These are phyloP conservation scores for Physella acuta DNA, from an alignment of 1,140 invertebrate genomes.

Conservation along the genomic window DNA sequence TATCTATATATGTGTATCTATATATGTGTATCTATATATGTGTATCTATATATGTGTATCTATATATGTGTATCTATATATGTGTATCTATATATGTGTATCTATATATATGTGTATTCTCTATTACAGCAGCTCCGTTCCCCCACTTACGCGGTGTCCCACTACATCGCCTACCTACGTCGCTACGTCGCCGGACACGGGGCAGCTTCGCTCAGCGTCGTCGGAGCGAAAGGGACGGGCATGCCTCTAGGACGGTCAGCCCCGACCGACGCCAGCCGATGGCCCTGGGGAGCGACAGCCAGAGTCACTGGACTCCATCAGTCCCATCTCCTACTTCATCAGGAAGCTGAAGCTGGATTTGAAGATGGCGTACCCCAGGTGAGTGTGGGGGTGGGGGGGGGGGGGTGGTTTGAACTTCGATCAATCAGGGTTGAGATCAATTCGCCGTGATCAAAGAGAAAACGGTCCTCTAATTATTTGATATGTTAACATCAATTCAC, in stretches of 20 bases:
- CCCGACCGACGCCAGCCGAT: constrained; percentile 77
- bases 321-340: constrained; percentile 77
- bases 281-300: constrained; percentile 63
- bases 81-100: too few relatives aligned
- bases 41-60: too few relatives aligned
- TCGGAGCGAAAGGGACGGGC: neutral
- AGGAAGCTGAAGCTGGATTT: constrained; percentile 83
- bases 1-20: too few relatives aligned
- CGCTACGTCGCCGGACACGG: constrained; percentile 28
- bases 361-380: constrained; percentile 84
- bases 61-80: too few relatives aligned
- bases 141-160: constrained; percentile 41
- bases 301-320: constrained; percentile 66
- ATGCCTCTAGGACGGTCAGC: neutral
- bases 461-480: too few relatives aligned
- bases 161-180: constrained; percentile 44
- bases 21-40: too few relatives aligned
- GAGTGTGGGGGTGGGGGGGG: constrained; percentile 40
- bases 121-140: constrained; percentile 47
- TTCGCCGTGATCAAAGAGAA: too few relatives aligned
- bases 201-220: neutral
- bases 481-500: too few relatives aligned
- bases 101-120: too few relatives aligned
- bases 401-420: too few relatives aligned
- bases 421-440: neutral